A percentile compares a stretch with the other conserved stretches of the same genome.
Conservation (phyloP, 1,140 invertebrate genomes). For the Dreissena rostriformis region DNA sequence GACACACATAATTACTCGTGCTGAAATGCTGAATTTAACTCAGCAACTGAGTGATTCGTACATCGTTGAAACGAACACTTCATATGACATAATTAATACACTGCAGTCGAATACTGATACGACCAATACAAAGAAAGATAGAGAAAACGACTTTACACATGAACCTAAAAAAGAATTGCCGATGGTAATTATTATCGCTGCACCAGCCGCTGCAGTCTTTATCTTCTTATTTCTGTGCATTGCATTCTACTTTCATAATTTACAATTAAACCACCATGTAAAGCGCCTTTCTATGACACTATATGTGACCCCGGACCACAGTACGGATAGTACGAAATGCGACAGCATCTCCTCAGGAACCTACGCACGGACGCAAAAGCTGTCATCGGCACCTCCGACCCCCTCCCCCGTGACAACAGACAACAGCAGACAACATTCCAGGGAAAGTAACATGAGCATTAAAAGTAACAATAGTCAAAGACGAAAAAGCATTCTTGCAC, state of each 20-base stretch:
- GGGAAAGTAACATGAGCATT: background rate
- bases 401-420: no score
- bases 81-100: no score
- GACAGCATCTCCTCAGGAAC: background rate
- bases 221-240: constrained; percentile 46
- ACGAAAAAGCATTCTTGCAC: constrained; percentile 3
- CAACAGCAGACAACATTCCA: background rate
- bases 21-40: no score
- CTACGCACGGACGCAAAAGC: background rate
- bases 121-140: no score
- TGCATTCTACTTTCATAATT: constrained; percentile 42
- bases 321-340: constrained; percentile 6
- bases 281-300: constrained; percentile 34
- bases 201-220: constrained; percentile 18
- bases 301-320: constrained; percentile 29
- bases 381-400: background rate
- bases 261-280: constrained; percentile 36
- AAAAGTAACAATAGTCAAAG: constrained; percentile 12
- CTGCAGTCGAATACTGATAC: no score
- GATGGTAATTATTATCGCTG: constrained; percentile 32
- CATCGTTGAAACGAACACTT: no score
- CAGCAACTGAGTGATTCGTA: no score
- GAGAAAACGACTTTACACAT: no score
- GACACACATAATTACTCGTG: no score
- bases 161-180: constrained; percentile 45